Evolutionary conservation across 2,797 vertebrate species (phyloP), one percentile per base, ranked within the genome.

Genomic region (Vultur gryphus): DNA sequence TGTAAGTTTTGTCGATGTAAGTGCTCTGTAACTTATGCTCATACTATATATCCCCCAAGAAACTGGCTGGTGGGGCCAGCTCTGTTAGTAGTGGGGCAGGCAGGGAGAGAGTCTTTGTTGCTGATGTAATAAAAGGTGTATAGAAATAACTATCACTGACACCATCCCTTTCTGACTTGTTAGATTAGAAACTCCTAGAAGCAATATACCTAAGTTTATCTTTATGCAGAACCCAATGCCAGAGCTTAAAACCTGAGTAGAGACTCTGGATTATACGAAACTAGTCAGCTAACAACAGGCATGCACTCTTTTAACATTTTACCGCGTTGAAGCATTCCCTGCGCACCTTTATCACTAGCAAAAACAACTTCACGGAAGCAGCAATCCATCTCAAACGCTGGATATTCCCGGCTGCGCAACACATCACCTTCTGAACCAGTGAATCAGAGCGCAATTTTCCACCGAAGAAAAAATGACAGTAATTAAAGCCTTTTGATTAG

Each of bases 1-100:
- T 3, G 0, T 1, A 10, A 6, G 8, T 2, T 41, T 59, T 44
- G 61, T 20, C 2, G 1, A 31, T 1, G 1, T 2, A 25, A 85
- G 11, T 8, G 20, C n/a, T 77, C 48, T 21, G 8, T 24, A 16
- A 44, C 11, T 75, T 25, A 5, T 4, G 13, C 20, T 72, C 14
- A 29, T 11, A 3, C 9, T 39, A 39, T 15, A 28, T 3, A 31
- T 24, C 5, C 7, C 49, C 25, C 23, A 8, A 8, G 1, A 48
- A 31, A 6, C 7, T 5, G 13, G 23, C 43, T n/a, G 58, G 8
- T 9, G 9, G 41, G 28, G 37, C 4, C 66, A 88, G 70, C 48
- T 67, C 48, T 66, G 11, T 5, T 35, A 41, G 23, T 2, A 6
- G 26, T 5, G 16, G 51, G 41, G 13, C 58, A 57, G 17, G 3